Conservation (phyloP, 2,888 invertebrate genomes). For the Zygogramma bicolorata region DNA sequence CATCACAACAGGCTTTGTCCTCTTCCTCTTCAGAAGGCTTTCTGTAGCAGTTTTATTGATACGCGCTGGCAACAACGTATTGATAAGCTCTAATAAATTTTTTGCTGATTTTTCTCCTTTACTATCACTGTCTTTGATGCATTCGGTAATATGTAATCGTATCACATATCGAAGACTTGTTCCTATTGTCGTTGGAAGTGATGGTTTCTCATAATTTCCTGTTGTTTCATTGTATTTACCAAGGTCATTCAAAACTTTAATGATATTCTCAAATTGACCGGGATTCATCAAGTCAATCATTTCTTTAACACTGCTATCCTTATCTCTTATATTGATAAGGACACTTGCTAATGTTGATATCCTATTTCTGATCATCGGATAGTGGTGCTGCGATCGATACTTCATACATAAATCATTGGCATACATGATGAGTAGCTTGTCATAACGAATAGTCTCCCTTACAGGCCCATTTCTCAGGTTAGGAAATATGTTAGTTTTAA, state of each 20-base stretch:
- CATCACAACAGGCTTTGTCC: not conserved
- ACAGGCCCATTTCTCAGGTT: slow-evolving; percentile 11
- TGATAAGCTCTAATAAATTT: not conserved
- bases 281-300: not conserved
- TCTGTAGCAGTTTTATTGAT: not conserved
- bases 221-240: not conserved
- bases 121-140: slow-evolving; percentile 4
- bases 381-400: slow-evolving; percentile 7
- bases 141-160: not conserved
- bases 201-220: slow-evolving; percentile 5
- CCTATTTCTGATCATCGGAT: slow-evolving; percentile 7
- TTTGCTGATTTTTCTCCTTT: slow-evolving; percentile 5
- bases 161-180: not conserved
- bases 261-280: not conserved
- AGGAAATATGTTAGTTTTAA: slow-evolving; percentile 13
- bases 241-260: not conserved
- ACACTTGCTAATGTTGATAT: slow-evolving; percentile 5
- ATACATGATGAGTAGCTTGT: slow-evolving; percentile 4
- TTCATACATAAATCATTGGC: slow-evolving; percentile 17
- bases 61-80: not conserved
- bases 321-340: not conserved
- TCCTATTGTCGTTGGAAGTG: not conserved
- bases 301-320: not conserved
- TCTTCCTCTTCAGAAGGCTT: not conserved
- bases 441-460: not conserved